Conservation (phyloP, 2,797 vertebrate genomes). For the Pteronotus mesoamericanus region DNA sequence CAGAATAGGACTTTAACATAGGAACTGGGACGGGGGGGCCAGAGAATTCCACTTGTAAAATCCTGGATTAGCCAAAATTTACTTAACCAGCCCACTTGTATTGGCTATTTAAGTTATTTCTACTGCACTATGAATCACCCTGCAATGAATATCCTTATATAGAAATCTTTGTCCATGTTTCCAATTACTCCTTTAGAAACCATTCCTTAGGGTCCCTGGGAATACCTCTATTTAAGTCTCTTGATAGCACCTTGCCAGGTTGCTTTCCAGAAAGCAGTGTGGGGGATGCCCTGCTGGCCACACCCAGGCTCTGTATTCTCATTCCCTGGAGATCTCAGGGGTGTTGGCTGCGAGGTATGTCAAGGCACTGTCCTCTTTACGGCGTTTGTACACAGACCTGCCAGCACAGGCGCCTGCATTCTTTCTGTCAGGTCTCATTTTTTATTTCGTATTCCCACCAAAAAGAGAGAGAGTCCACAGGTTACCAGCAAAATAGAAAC, state of each 20-base stretch:
- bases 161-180: neutral
- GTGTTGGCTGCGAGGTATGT: neutral
- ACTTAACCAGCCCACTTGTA: neutral
- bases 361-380: neutral
- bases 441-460: slow-evolving; percentile 41
- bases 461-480: neutral
- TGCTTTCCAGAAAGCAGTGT: neutral
- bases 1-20: neutral
- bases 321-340: neutral
- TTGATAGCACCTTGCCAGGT: neutral
- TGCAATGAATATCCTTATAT: too few species aligned
- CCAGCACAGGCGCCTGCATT: neutral
- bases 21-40: neutral
- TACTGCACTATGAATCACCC: accelerated
- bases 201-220: neutral
- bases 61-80: neutral
- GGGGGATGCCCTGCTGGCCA: neutral
- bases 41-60: neutral
- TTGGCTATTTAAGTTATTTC: neutral
- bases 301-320: neutral
- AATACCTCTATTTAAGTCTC: neutral
- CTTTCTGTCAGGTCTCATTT: neutral
- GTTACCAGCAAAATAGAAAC: slow-evolving; percentile 40
- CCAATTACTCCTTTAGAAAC: neutral
- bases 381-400: accelerated